These are phyloP conservation scores for Ectemnius cavifrons DNA, from an alignment of 2,888 invertebrate genomes.

Conservation along the genomic window DNA sequence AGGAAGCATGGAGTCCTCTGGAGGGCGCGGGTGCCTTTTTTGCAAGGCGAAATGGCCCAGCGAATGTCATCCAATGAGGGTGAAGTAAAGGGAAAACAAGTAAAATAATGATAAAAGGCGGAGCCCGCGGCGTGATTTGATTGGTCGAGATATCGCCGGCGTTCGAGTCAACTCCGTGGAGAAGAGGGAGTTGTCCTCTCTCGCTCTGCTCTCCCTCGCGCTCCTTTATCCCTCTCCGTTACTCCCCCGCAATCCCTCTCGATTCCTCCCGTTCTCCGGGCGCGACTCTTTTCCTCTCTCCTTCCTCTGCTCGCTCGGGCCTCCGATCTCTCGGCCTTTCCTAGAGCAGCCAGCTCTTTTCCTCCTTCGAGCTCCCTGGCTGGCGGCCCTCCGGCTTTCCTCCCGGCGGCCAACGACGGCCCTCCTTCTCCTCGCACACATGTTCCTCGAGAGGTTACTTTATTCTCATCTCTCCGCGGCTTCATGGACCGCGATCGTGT, in stretches of 20 bases:
- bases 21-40: conserved; percentile 57
- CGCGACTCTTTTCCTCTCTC: conserved; percentile 48
- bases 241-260: conserved; percentile 19
- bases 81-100: conserved; percentile 78
- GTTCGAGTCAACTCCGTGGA: conserved; percentile 73
- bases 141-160: conserved; percentile 78
- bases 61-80: conserved; percentile 78
- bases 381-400: conserved; percentile 3
- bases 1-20: conserved; percentile 67
- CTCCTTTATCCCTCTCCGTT: conserved; percentile 43
- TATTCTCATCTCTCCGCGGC: conserved; percentile 54
- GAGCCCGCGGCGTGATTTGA: conserved; percentile 77
- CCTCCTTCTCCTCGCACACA: conserved; percentile 1
- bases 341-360: conserved; percentile 17
- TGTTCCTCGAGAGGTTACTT: conserved; percentile 48
- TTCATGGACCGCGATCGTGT: conserved; percentile 68
- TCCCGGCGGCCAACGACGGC: conserved; percentile 17
- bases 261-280: conserved; percentile 28
- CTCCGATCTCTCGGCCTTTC: conserved; percentile 46
- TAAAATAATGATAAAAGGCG: conserved; percentile 79
- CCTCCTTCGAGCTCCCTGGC: not conserved
- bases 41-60: conserved; percentile 66
- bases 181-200: conserved; percentile 70
- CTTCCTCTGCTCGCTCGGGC: conserved; percentile 49
- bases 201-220: conserved; percentile 60